Evolutionary conservation across 2,797 vertebrate species (phyloP), one percentile per base, ranked within the genome.

Genomic region (Neopelma chrysocephalum): DNA sequence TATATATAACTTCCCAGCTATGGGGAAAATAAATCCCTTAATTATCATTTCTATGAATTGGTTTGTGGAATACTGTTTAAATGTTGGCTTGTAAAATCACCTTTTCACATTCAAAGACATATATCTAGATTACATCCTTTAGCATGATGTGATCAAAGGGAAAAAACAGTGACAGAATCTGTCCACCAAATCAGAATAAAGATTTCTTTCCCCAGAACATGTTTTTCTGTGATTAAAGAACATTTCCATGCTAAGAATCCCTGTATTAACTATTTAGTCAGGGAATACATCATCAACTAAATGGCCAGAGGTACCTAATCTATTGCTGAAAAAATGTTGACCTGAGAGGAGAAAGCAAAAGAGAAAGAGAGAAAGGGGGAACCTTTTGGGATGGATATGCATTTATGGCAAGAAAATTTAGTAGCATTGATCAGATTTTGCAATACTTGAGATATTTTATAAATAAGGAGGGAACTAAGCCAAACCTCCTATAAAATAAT

Each of bases 21-120:
- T 8, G 4, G 26, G 13, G 4, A 40, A 60, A 53, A 27, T n/a
- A 13, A 0, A 3, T 12, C 2, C 2, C 4, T 68, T 66, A 6
- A 31, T 1, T 76, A 54, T 76, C 1, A 83, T 51, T 68, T 82
- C 10, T 83, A 11, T 57, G 29, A 62, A 15, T 11, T 57, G 8
- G 3, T 82, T 85, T 62, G 38, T 88, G 38, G 6, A 69, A 64
- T 72, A 47, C 8, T 69, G 18, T 75, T 93, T 81, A 71, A 61
- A 48, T 19, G 4, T 8, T 79, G 25, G 26, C 10, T 45, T 79
- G 8, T 48, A 69, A 89, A 93, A 93, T 56, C 13, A 69, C 1
- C 1, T 20, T 79, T 90, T 79, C 40, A 62, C 70, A 84, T 62
- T 75, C 20, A 23, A 82, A 91, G 29, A 32, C 4, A 10, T 29